Conservation (phyloP, 2,113 vertebrate genomes). For the Dasyprocta punctata region DNA sequence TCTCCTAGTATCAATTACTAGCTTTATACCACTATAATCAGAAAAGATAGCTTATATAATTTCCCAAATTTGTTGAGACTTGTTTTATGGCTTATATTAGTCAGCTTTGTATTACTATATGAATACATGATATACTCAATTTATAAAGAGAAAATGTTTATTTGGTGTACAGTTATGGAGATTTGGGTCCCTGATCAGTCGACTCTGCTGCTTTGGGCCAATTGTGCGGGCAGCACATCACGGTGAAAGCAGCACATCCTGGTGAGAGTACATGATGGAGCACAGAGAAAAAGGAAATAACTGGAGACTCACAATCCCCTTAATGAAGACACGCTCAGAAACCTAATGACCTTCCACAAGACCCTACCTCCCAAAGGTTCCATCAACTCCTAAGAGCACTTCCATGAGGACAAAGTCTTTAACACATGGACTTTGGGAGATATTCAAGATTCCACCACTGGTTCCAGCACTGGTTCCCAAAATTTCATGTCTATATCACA, state of each 20-base stretch:
- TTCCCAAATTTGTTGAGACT: background rate
- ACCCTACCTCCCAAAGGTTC: background rate
- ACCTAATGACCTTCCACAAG: no score
- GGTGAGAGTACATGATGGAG: background rate
- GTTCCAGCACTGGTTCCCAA: background rate
- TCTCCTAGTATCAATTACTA: background rate
- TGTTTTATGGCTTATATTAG: background rate
- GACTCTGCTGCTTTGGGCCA: background rate
- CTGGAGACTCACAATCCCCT: background rate
- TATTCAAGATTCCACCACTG: background rate
- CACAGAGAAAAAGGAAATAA: background rate
- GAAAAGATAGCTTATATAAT: background rate
- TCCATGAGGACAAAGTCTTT: background rate
- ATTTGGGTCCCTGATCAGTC: background rate
- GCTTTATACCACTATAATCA: background rate
- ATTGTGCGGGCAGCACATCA: background rate
- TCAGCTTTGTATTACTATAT: background rate
- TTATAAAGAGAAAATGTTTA: background rate
- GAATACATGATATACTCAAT: background rate
- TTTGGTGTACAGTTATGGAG: background rate
- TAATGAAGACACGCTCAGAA: background rate
- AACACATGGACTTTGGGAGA: background rate
- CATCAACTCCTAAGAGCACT: background rate
- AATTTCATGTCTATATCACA: background rate
- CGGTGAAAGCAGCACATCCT: background rate